A percentile compares a stretch with the other conserved stretches of the same genome.
These are phyloP conservation scores for Galleria mellonella DNA, from an alignment of 1,140 invertebrate genomes.

Conservation along the genomic window DNA sequence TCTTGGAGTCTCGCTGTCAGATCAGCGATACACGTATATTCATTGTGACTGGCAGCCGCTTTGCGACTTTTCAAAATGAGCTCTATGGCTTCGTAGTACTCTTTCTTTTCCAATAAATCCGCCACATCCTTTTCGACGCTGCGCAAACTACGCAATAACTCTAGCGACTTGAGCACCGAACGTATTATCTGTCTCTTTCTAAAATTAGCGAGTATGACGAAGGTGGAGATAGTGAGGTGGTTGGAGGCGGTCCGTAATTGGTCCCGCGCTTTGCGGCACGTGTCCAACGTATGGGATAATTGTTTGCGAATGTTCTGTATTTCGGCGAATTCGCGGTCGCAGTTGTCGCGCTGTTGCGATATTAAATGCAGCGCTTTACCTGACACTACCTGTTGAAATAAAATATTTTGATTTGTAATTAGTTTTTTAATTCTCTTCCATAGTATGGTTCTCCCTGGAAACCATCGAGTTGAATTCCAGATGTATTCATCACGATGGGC, in stretches of 20 bases:
- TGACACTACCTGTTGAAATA: constrained; percentile 81
- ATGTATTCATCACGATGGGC: no score
- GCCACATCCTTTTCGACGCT: constrained; percentile 89
- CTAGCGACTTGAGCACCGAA: constrained; percentile 84
- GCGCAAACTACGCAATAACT: constrained; percentile 89
- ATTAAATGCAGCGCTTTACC: constrained; percentile 94
- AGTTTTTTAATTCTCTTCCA: no score
- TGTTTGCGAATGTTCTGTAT: constrained; percentile 86
- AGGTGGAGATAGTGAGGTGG: constrained; percentile 88
- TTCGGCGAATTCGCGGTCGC: constrained; percentile 87
- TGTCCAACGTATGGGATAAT: constrained; percentile 80
- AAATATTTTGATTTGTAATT: background rate
- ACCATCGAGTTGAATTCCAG: no score
- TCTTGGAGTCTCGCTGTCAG: constrained; percentile 92
- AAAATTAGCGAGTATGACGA: constrained; percentile 92
- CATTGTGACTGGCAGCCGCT: constrained; percentile 85
- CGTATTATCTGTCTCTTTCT: constrained; percentile 87
- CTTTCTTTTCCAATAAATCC: constrained; percentile 86
- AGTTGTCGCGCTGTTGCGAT: constrained; percentile 89
- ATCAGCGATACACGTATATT: constrained; percentile 91
- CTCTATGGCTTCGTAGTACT: constrained; percentile 92
- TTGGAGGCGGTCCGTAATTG: constrained; percentile 84
- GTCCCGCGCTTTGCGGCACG: constrained; percentile 81
- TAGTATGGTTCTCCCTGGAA: no score
- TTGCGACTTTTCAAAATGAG: constrained; percentile 91